A percentile compares a stretch with the other conserved stretches of the same genome.
Conservation (phyloP, 35 echinoderm and acorn worm genomes). For the Diadema setosum region DNA sequence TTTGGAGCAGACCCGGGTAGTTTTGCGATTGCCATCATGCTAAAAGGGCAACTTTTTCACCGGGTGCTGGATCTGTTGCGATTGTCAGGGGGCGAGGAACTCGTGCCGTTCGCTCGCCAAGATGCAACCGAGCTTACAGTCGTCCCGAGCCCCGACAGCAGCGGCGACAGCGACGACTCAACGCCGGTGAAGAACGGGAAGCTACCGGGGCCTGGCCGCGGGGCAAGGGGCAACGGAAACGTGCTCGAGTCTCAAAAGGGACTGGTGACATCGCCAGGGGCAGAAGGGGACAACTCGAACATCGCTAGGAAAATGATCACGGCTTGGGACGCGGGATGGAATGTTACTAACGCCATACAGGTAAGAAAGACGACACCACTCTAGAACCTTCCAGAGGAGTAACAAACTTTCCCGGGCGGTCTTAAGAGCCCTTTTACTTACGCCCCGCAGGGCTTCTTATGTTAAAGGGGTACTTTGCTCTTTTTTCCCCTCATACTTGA, state of each 20-base stretch:
- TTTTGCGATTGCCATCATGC: too few relatives aligned
- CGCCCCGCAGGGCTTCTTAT: too few relatives aligned
- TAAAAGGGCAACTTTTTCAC: not conserved
- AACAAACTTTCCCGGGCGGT: too few relatives aligned
- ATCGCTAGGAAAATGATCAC: not conserved
- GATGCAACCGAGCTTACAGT: slow-evolving; percentile 3
- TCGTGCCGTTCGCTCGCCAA: not conserved
- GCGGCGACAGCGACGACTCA: not conserved
- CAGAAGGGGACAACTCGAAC: not conserved
- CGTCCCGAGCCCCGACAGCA: not conserved
- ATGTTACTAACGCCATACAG: slow-evolving; percentile 19
- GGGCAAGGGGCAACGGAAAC: not conserved
- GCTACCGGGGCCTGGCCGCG: not conserved
- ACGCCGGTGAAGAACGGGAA: not conserved
- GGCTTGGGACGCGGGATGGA: not conserved
- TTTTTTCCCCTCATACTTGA: too few relatives aligned
- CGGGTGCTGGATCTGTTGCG: not conserved
- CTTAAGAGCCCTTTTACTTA: too few relatives aligned
- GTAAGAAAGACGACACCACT: too few relatives aligned
- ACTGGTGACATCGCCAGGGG: not conserved
- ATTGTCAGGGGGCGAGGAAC: not conserved
- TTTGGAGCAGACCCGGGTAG: not conserved
- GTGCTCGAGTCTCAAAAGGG: not conserved
- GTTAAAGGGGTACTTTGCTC: too few relatives aligned
- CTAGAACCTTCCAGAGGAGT: too few relatives aligned